A percentile compares a stretch with the other conserved stretches of the same genome.
These are phyloP conservation scores for Synergus laeviventris DNA, from an alignment of 2,888 invertebrate species.

Conservation along the genomic window DNA sequence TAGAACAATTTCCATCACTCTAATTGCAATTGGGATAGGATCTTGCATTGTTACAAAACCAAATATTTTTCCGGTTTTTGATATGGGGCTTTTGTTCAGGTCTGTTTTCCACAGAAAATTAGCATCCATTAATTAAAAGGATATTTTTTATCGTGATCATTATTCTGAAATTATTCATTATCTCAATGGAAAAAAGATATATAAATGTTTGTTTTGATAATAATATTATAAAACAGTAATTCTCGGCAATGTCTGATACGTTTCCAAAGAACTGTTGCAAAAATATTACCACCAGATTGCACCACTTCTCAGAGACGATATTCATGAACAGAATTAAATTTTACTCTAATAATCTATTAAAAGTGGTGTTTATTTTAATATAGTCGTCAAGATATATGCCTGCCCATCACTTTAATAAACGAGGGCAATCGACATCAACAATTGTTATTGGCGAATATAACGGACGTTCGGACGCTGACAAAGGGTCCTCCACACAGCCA, in stretches of 20 bases:
- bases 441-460: constrained; percentile 73
- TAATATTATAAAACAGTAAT: neutral
- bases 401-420: constrained; percentile 78
- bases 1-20: constrained; percentile 74
- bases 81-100: constrained; percentile 82
- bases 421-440: constrained; percentile 78
- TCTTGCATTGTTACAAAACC: constrained; percentile 82
- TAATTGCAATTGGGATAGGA: constrained; percentile 82
- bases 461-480: neutral
- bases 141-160: neutral
- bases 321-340: neutral
- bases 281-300: neutral
- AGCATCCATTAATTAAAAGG: neutral
- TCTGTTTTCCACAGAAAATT: constrained; percentile 53
- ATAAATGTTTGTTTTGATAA: neutral
- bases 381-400: constrained; percentile 61
- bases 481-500: neutral
- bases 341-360: neutral
- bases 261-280: neutral
- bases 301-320: neutral
- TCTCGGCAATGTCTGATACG: neutral
- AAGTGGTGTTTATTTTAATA: neutral
- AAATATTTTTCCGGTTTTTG: constrained; percentile 78
- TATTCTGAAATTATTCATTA: neutral
- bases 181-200: too few species aligned